A percentile compares a stretch with the other conserved stretches of the same genome.
These are phyloP conservation scores for Camelus bactrianus DNA, from an alignment of 2,113 vertebrate species.

Conservation along the genomic window DNA sequence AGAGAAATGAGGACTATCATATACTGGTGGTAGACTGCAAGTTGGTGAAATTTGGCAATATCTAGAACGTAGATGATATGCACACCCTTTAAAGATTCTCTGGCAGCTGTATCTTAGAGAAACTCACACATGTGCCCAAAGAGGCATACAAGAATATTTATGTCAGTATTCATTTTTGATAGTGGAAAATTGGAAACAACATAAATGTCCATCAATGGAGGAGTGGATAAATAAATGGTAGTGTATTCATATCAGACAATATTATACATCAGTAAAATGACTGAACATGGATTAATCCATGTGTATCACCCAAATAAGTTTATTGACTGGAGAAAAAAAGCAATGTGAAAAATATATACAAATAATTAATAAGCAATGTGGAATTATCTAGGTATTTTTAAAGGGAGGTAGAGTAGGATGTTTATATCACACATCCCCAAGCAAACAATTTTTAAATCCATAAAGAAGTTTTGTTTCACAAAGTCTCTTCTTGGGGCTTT, in stretches of 20 bases:
- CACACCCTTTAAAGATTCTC: neutral
- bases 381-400: conserved; percentile 17
- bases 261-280: neutral
- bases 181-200: neutral
- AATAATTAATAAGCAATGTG: neutral
- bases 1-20: conserved; percentile 31
- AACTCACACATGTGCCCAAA: neutral
- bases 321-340: neutral
- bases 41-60: neutral
- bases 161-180: neutral
- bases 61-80: neutral
- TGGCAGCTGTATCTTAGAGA: neutral
- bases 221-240: neutral
- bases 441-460: neutral
- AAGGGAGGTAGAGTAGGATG: neutral
- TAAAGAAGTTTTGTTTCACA: neutral
- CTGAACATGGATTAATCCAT: neutral
- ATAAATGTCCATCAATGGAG: neutral
- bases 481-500: neutral
- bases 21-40: neutral
- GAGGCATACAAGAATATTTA: neutral
- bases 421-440: neutral
- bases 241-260: neutral
- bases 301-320: neutral
- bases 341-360: neutral